Conservation (phyloP, 2,888 invertebrate species). For the Hylaea fasciaria region DNA sequence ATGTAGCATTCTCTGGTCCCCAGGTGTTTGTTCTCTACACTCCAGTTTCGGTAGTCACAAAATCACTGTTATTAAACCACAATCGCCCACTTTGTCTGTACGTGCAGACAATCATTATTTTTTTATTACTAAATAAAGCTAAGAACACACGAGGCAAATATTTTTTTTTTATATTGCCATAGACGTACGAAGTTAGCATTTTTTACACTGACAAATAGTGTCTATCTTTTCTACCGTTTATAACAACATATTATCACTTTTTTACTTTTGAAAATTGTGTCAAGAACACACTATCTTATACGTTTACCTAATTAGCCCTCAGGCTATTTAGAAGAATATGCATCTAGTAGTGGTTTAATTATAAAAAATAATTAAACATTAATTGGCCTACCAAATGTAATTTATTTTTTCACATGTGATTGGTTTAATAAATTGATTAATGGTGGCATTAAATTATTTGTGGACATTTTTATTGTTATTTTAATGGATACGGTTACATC, state of each 20-base stretch:
- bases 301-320: constrained; percentile 8
- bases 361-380: constrained; percentile 40
- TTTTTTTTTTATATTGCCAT: not conserved
- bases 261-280: too few relatives aligned
- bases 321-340: constrained; percentile 15
- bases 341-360: constrained; percentile 33
- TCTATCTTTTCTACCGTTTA: too few relatives aligned
- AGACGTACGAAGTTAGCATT: not conserved
- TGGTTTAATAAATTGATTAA: constrained; percentile 38
- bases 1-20: constrained; percentile 28
- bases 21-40: constrained; percentile 57
- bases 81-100: constrained; percentile 58
- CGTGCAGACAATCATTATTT: constrained; percentile 56
- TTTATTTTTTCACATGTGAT: constrained; percentile 35
- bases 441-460: constrained; percentile 28
- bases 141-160: constrained; percentile 38
- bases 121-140: constrained; percentile 46
- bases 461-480: constrained; percentile 29
- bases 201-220: too few relatives aligned
- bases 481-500: constrained; percentile 27
- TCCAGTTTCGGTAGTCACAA: constrained; percentile 55
- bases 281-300: not conserved
- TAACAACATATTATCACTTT: too few relatives aligned
- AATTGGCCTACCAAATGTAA: constrained; percentile 28
- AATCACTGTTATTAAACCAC: constrained; percentile 68